These are phyloP conservation scores for Archivesica marissinica DNA, from an alignment of 1,140 invertebrate genomes.

Conservation along the genomic window DNA sequence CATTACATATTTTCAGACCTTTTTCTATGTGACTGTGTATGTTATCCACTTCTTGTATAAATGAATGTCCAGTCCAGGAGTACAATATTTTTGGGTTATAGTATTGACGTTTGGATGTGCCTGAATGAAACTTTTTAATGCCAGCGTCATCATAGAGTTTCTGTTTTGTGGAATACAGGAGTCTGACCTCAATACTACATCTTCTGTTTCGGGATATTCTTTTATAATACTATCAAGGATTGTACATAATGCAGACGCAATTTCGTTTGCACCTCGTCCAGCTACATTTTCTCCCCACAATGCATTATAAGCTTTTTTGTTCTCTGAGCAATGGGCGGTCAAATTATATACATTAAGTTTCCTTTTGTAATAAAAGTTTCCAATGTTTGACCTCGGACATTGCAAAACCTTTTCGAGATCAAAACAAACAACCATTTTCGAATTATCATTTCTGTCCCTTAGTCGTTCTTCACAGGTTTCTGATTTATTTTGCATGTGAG, in stretches of 20 bases:
- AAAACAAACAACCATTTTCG: neutral
- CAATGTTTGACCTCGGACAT: neutral
- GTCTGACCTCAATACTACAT: slow-evolving; percentile 59
- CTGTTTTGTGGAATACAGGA: slow-evolving; percentile 56
- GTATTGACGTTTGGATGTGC: neutral
- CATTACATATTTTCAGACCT: slow-evolving; percentile 1
- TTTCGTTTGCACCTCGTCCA: slow-evolving; percentile 63
- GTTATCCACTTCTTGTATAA: slow-evolving; percentile 55
- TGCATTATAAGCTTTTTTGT: slow-evolving; percentile 47
- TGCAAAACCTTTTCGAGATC: slow-evolving; percentile 17
- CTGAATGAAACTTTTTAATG: neutral
- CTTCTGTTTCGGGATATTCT: slow-evolving; percentile 37
- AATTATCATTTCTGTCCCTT: neutral
- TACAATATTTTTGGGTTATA: slow-evolving; percentile 46
- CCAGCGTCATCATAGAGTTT: slow-evolving; percentile 31
- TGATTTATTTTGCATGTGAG: slow-evolving; percentile 7
- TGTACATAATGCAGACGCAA: slow-evolving; percentile 61
- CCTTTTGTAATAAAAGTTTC: slow-evolving; percentile 36
- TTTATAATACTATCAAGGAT: slow-evolving; percentile 54
- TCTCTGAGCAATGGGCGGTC: slow-evolving; percentile 49
- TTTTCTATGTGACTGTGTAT: slow-evolving; percentile 54
- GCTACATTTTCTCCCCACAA: slow-evolving; percentile 45
- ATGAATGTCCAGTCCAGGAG: slow-evolving; percentile 48
- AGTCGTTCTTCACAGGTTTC: neutral
- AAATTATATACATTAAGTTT: slow-evolving; percentile 63